These are phyloP conservation scores for Callipepla californica DNA, from an alignment of 2,113 vertebrate species.

Conservation along the genomic window DNA sequence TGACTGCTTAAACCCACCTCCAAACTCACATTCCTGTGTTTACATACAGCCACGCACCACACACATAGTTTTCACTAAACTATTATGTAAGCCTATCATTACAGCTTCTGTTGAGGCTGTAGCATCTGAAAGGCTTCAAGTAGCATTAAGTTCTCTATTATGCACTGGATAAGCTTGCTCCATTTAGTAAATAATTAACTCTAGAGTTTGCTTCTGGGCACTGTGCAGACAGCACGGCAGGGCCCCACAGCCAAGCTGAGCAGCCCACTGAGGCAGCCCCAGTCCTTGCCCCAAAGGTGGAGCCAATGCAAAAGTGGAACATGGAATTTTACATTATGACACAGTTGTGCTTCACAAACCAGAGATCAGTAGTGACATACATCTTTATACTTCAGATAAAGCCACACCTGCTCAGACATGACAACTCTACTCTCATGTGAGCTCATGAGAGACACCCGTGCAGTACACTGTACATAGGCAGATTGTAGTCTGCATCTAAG, in stretches of 20 bases:
- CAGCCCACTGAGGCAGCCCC: neutral
- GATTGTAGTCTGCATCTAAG: neutral
- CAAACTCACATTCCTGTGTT: neutral
- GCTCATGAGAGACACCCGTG: rapidly evolving
- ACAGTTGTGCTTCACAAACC: neutral
- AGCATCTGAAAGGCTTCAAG: neutral
- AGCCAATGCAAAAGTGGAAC: neutral
- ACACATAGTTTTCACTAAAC: neutral
- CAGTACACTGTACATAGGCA: rapidly evolving
- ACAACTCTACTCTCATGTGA: neutral
- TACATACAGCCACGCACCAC: neutral
- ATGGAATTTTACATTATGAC: neutral
- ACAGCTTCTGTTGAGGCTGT: neutral
- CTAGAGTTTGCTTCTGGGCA: neutral
- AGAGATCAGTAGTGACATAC: neutral
- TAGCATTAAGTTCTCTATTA: neutral
- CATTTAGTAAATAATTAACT: neutral
- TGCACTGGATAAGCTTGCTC: neutral
- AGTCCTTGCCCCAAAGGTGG: too few relatives aligned
- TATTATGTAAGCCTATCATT: neutral
- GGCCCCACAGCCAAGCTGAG: neutral
- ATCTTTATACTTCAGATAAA: neutral
- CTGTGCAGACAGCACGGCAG: neutral
- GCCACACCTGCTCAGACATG: neutral
- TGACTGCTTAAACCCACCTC: neutral